phyloP scores from a whole-genome alignment of 2,888 invertebrate species.

The Nemapogon koenigi region DNA sequence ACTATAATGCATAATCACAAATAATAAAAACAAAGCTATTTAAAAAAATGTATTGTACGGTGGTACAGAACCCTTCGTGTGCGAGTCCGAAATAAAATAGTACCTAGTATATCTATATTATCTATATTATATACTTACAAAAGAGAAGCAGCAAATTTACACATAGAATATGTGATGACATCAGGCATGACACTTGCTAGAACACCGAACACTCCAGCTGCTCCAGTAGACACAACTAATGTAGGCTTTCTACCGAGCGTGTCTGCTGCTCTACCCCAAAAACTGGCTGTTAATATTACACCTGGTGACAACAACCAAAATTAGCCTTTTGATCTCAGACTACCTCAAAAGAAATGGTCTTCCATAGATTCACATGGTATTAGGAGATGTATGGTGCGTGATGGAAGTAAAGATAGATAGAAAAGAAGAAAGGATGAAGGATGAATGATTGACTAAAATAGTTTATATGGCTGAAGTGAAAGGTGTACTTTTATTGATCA shows the following conservation, averaged over 20 bases:
- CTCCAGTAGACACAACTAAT: slow-evolving; percentile 30
- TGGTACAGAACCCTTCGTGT: too few relatives aligned
- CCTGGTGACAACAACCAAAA: slow-evolving; percentile 27
- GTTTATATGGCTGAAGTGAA: too few relatives aligned
- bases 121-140: slow-evolving; percentile 50
- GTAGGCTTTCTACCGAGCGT: slow-evolving; percentile 40
- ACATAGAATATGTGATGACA: slow-evolving; percentile 31
- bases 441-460: too few relatives aligned
- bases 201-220: slow-evolving; percentile 31
- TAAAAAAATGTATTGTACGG: too few relatives aligned
- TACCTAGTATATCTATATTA: too few relatives aligned
- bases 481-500: too few relatives aligned
- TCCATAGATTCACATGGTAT: not conserved
- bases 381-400: not conserved
- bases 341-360: not conserved
- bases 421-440: too few relatives aligned
- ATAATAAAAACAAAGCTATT: too few relatives aligned
- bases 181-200: slow-evolving; percentile 40
- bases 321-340: not conserved
- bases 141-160: slow-evolving; percentile 39
- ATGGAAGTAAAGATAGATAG: not conserved
- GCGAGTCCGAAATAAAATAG: too few relatives aligned
- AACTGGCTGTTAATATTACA: slow-evolving; percentile 42
- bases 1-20: too few relatives aligned
- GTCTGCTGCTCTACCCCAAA: slow-evolving; percentile 51